A percentile compares a stretch with the other conserved stretches of the same genome.
These are phyloP conservation scores for Takifugu bimaculatus DNA, from an alignment of 2,113 vertebrate genomes.

Conservation along the genomic window DNA sequence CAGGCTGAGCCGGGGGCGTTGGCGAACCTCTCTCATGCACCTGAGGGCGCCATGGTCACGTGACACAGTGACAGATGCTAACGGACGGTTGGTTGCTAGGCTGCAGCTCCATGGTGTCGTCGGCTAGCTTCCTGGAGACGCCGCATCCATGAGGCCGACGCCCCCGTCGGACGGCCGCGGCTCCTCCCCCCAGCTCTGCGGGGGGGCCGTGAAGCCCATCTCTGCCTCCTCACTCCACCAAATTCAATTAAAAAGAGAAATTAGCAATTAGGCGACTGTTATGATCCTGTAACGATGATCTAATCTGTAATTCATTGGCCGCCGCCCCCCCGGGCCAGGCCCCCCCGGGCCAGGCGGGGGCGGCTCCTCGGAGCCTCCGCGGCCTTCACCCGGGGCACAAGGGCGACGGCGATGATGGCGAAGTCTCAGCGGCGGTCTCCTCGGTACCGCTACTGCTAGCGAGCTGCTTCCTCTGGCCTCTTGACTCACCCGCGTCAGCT, in stretches of 20 bases:
- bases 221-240: constrained; percentile 74
- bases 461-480: too few relatives aligned
- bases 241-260: constrained; percentile 83
- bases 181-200: constrained; percentile 25
- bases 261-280: constrained; percentile 79
- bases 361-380: constrained; percentile 50
- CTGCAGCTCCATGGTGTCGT: too few relatives aligned
- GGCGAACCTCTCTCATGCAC: too few relatives aligned
- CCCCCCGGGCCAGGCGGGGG: constrained; percentile 37
- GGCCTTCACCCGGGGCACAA: constrained; percentile 57
- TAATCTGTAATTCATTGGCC: constrained; percentile 81
- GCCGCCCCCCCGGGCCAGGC: constrained; percentile 45
- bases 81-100: too few relatives aligned
- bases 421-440: constrained; percentile 2
- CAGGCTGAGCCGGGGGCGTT: background rate
- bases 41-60: too few relatives aligned
- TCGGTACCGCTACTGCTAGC: background rate
- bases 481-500: too few relatives aligned
- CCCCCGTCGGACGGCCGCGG: background rate
- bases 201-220: constrained; percentile 61
- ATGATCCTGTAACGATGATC: constrained; percentile 81
- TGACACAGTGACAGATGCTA: too few relatives aligned
- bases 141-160: background rate
- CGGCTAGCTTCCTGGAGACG: too few relatives aligned
- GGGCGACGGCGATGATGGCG: constrained; percentile 7